A percentile compares a stretch with the other conserved stretches of the same genome.
phyloP scores from a whole-genome alignment of 1,140 invertebrate species.

The Danaus plexippus region DNA sequence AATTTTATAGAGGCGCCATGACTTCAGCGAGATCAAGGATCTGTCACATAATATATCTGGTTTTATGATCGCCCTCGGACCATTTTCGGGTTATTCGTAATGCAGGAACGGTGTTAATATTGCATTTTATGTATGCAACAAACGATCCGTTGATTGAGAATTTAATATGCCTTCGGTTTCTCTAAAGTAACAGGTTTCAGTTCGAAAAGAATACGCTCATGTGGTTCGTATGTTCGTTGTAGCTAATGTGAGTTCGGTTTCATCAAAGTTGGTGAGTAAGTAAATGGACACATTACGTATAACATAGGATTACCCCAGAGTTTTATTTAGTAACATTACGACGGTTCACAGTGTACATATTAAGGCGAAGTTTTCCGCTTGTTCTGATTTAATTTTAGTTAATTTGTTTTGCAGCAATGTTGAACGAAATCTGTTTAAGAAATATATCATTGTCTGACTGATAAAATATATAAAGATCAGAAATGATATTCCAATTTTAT shows the following conservation, averaged over 20 bases:
- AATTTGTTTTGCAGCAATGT: neutral
- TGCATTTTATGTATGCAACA: conserved; percentile 49
- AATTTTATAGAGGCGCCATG: conserved; percentile 49
- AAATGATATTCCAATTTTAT: conserved; percentile 14
- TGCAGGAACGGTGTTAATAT: conserved; percentile 60
- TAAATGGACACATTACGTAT: conserved; percentile 8
- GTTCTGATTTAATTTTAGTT: neutral
- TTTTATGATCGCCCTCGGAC: conserved; percentile 50
- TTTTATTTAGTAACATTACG: conserved; percentile 1
- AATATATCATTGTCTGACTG: conserved; percentile 2
- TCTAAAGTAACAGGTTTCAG: conserved; percentile 25
- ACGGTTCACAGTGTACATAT: neutral
- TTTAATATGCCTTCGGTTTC: conserved; percentile 34
- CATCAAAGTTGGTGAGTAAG: conserved; percentile 18
- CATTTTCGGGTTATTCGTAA: conserved; percentile 51
- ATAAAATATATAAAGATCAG: no score
- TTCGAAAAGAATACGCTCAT: conserved; percentile 22
- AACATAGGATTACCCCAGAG: conserved; percentile 10
- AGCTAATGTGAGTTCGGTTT: conserved; percentile 24
- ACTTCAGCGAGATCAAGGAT: conserved; percentile 37
- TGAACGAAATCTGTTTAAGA: neutral
- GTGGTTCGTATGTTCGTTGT: conserved; percentile 24
- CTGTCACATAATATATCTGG: conserved; percentile 53
- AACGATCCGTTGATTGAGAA: conserved; percentile 52
- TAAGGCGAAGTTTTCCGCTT: no score